These are phyloP conservation scores for Gambusia yucatana DNA, from an alignment of 2,797 vertebrate species.

Conservation along the genomic window DNA sequence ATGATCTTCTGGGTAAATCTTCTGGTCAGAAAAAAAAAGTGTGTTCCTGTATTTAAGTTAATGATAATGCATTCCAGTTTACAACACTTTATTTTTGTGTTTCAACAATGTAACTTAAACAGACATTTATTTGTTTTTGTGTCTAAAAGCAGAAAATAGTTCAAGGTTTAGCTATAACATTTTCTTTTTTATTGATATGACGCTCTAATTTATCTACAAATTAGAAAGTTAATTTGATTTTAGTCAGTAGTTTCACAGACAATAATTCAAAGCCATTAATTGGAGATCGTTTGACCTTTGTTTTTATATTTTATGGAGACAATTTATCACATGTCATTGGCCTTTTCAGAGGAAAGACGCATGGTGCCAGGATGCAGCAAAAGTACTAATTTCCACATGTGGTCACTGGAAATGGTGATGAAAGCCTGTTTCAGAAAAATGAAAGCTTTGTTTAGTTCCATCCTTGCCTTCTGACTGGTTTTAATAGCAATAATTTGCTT, in stretches of 20 bases:
- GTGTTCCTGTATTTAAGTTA: neutral
- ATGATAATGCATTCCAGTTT: too few relatives aligned
- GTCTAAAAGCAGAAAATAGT: neutral
- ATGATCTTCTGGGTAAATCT: neutral
- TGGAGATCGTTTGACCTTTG: too few relatives aligned
- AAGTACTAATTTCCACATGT: too few relatives aligned
- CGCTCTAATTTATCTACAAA: too few relatives aligned
- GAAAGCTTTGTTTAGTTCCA: neutral
- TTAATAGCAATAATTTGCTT: neutral
- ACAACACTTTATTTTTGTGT: neutral
- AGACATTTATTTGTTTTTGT: neutral
- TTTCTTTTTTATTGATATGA: too few relatives aligned
- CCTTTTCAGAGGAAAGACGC: too few relatives aligned
- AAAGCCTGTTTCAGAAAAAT: neutral
- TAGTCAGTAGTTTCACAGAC: too few relatives aligned
- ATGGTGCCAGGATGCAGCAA: too few relatives aligned
- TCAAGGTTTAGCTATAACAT: neutral
- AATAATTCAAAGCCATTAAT: neutral
- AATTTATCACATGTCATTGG: too few relatives aligned
- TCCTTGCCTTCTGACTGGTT: neutral
- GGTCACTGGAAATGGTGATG: too few relatives aligned
- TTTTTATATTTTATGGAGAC: too few relatives aligned
- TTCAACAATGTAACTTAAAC: neutral
- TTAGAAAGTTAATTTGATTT: too few relatives aligned
- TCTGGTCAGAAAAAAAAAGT: neutral